Conservation (phyloP, 2,797 vertebrate genomes). For the Spinus pinus region DNA sequence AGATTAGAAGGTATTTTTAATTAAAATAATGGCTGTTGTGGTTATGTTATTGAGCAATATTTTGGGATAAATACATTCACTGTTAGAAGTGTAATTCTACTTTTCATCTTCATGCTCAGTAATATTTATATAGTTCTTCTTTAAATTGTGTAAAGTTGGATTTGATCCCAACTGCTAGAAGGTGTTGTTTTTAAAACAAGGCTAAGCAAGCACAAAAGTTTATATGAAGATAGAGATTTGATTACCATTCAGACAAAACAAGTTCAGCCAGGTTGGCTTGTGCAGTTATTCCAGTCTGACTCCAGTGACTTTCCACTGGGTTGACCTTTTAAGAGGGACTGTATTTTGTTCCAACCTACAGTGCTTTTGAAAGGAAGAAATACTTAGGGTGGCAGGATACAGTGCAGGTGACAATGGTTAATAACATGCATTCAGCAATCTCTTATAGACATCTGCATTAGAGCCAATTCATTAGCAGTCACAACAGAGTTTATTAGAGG, state of each 20-base stretch:
- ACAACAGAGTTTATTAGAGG: not conserved
- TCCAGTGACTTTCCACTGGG: slow-evolving; percentile 44
- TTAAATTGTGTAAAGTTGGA: slow-evolving; percentile 69
- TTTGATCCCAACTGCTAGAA: slow-evolving; percentile 69
- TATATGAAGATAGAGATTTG: slow-evolving; percentile 68
- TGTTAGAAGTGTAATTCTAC: slow-evolving; percentile 61
- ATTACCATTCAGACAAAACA: slow-evolving; percentile 72
- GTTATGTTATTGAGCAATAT: slow-evolving; percentile 72
- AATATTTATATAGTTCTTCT: slow-evolving; percentile 63
- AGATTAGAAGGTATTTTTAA: slow-evolving; percentile 63
- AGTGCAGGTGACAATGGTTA: not conserved
- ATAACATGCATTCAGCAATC: not conserved
- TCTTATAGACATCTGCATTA: not conserved
- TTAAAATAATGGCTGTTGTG: slow-evolving; percentile 68
- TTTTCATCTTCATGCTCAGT: slow-evolving; percentile 67
- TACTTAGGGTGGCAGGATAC: not conserved
- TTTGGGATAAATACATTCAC: slow-evolving; percentile 68
- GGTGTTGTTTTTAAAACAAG: slow-evolving; percentile 74
- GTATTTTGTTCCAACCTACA: slow-evolving; percentile 19
- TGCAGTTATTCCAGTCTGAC: slow-evolving; percentile 31
- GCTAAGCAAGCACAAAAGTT: slow-evolving; percentile 76
- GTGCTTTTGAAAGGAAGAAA: slow-evolving; percentile 37
- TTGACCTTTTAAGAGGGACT: slow-evolving; percentile 2
- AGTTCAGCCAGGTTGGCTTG: slow-evolving; percentile 69
- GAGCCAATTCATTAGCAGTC: not conserved